A percentile compares a stretch with the other conserved stretches of the same genome.
phyloP scores from a whole-genome alignment of 2,797 vertebrate genomes.

The Fistularia tabacaria region DNA sequence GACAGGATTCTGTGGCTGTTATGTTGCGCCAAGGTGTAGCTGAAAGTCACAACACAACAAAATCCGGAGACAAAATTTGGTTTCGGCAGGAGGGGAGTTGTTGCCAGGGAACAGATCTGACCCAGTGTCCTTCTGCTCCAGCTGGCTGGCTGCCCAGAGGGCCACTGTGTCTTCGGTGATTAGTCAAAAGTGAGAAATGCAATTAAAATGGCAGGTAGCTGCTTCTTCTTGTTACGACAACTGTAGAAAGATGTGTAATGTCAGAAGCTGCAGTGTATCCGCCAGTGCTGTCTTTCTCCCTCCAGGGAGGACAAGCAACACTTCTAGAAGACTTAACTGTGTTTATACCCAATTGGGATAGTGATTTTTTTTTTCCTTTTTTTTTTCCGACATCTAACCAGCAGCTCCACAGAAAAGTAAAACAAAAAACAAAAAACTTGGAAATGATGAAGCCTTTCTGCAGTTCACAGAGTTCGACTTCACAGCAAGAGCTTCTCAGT shows the following conservation, averaged over 20 bases:
- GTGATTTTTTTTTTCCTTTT: constrained; percentile 29
- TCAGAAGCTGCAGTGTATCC: constrained; percentile 40
- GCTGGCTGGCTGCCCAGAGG: constrained; percentile 66
- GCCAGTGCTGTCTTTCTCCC: constrained; percentile 14
- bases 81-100: neutral
- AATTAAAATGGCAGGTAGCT: constrained; percentile 80
- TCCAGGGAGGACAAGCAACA: constrained; percentile 30
- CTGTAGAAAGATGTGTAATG: constrained; percentile 57
- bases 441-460: constrained; percentile 8
- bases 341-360: constrained; percentile 34
- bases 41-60: too few relatives aligned
- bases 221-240: constrained; percentile 69
- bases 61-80: too few relatives aligned
- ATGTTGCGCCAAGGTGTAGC: too few relatives aligned
- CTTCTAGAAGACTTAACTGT: constrained; percentile 42
- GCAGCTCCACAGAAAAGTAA: too few relatives aligned
- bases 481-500: neutral
- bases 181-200: constrained; percentile 71
- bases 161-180: constrained; percentile 64
- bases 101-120: constrained; percentile 53
- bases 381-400: constrained; percentile 48
- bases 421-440: constrained; percentile 33
- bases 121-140: constrained; percentile 63
- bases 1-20: too few relatives aligned
- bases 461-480: constrained; percentile 20